Evolutionary conservation across 92 coral and sea anemone species (phyloP).

Genomic region (Heliopora coerulea): DNA sequence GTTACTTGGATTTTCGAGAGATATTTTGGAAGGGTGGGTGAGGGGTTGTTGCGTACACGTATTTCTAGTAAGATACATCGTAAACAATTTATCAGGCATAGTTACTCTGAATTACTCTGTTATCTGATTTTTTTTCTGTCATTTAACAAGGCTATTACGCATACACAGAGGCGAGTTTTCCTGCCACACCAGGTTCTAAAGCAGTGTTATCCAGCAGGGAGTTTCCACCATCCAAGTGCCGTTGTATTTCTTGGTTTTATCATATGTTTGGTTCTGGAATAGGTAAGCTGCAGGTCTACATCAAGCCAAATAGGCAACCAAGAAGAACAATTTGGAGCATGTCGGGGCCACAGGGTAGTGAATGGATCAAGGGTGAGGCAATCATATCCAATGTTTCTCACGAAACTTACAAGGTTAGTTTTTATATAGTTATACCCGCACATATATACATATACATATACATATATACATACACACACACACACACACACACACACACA

Average conservation of each 20-base stretch:
- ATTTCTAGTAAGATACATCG: no score
- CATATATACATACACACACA: not conserved
- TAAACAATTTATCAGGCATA: no score
- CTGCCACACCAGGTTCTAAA: slow-evolving; percentile 51
- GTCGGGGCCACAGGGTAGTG: slow-evolving; percentile 73
- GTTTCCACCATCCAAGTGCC: slow-evolving; percentile 62
- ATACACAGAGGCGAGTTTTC: slow-evolving; percentile 61
- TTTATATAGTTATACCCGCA: not conserved
- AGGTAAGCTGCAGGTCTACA: slow-evolving; percentile 68
- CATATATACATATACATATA: not conserved
- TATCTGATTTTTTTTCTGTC: not conserved
- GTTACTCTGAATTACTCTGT: no score
- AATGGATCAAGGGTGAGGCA: slow-evolving; percentile 53
- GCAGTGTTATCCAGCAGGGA: slow-evolving; percentile 59
- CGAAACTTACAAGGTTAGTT: slow-evolving; percentile 9
- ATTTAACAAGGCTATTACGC: slow-evolving; percentile 50
- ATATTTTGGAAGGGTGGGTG: no score
- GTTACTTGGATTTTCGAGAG: no score
- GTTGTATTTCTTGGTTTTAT: slow-evolving; percentile 74
- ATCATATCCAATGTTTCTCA: slow-evolving; percentile 6
- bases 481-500: not conserved
- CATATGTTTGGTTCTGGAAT: slow-evolving; percentile 78
- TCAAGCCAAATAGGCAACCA: slow-evolving; percentile 45
- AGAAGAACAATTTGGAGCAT: slow-evolving; percentile 63
- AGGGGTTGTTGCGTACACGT: no score